Evolutionary conservation across 2,888 invertebrate species (phyloP), one percentile per base, ranked within the genome.

Genomic region (Coelopa pilipes): DNA sequence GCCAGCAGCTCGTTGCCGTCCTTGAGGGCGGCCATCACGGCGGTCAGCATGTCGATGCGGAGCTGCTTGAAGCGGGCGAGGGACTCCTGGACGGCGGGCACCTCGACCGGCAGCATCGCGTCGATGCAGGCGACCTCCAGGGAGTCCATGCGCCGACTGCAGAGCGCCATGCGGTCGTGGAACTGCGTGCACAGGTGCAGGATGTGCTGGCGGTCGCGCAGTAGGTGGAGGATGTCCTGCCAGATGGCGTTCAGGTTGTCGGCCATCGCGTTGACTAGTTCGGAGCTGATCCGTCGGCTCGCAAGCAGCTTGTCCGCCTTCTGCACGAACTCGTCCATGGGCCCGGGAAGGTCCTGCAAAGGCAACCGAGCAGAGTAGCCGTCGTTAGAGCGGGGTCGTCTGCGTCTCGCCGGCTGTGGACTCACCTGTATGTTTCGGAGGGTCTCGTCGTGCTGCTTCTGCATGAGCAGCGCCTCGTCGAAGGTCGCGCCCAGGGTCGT

Each of bases 231-330:
- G 73, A 96, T 92, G 84, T 96, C 95, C 81, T 92, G 92, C 96
- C 96, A 96, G 5, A 92, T 92, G 75, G 90, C 89, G 73, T 91
- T 92, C 66, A 93, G 85, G 7, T 92, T 92, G 84, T 94, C 94
- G 17, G 95, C 95, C 96, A 96, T 96, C 50, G 96, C 95, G 74
- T 93, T 92, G 86, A 96, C 94, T 46, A 96, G 94, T 87, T 94
- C 93, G 46, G 92, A 91, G 79, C 91, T 89, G 53, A 94, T 93
- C 83, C 92, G 91, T 83, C 94, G 93, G 46, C 92, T 92, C 72
- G 93, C 92, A 79, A 95, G 93, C 78, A 95, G 89, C 82, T 93
- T 92, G 87, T 96, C 96, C n/a, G 96, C 95, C 87, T 95, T 93
- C 70, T 92, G 90, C 75, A 96, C 91, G 75, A 96, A 91, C 87